These are phyloP conservation scores for Hapalemur alaotrensis DNA, from an alignment of 2,797 vertebrate genomes.

Conservation along the genomic window DNA sequence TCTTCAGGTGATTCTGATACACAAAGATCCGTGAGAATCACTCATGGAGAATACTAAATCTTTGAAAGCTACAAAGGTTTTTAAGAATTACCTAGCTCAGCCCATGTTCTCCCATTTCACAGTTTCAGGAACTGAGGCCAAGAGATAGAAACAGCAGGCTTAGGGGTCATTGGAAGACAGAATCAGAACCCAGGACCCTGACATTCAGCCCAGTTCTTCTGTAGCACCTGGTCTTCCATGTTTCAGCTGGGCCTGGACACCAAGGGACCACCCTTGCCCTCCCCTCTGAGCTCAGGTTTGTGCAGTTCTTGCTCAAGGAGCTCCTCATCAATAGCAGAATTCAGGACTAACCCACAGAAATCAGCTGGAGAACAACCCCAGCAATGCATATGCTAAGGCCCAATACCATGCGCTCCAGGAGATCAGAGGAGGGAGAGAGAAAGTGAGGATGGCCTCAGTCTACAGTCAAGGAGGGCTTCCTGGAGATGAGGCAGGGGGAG, in stretches of 20 bases:
- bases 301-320: neutral
- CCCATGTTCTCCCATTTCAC: neutral
- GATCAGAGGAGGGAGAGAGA: neutral
- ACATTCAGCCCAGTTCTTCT: neutral
- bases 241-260: neutral
- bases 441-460: neutral
- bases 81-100: neutral
- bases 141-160: neutral
- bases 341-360: neutral
- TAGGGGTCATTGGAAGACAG: neutral
- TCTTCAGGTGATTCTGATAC: neutral
- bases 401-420: neutral
- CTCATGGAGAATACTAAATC: neutral
- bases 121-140: neutral
- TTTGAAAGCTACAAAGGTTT: neutral
- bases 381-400: neutral
- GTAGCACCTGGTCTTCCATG: accelerated
- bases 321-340: neutral
- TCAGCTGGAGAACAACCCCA: neutral
- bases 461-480: neutral
- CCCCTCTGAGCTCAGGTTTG: neutral
- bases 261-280: too few species aligned
- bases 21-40: neutral
- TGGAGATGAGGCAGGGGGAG: neutral
- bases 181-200: neutral